Base-by-base conservation (phyloP, 2,888 invertebrate genomes). In the Holacanthella duospinosa region DNA sequence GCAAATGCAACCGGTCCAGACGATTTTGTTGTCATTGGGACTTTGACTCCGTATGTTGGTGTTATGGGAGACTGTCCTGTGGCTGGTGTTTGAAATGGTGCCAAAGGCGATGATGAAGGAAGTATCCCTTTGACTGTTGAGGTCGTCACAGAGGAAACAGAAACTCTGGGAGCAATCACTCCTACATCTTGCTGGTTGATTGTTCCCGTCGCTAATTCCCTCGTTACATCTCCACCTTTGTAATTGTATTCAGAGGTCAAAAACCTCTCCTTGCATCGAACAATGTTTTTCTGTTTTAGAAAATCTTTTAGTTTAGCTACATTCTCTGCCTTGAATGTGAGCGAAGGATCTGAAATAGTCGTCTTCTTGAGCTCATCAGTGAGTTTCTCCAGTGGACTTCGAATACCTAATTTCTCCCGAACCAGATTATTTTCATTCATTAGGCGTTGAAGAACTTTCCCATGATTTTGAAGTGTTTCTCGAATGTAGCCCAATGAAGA, bases 391-490 rank as follows among this genome's bases (percentile, higher is more conserved):
- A 48, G 21, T 4, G 48, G 4, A 48, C 19, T n/a, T 4, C n/a
- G 48, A 21, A 48, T 9, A 16, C 48, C 48, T 21, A 48, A 21
- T 21, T 21, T 48, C 12, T 48, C 21, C 12, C 48, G 48, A 48
- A 48, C n/a, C 4, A 16, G 19, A 21, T 48, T 48, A 21, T 48
- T 48, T 21, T 48, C 48, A 4, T 21, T 4, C 12, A 48, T 48
- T 4, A 48, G 48, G 4, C 21, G 6, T 21, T 48, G 19, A 9
- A 48, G 21, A 48, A 48, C 48, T 9, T n/a, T 48, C 21, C 3
- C 27, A 21, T 59, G 59, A 28, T 28, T 59, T 21, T 2, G 6
- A 4, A 59, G 19, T 24, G 59, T 59, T 26, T 59, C 36, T 25
- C 19, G 25, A 3, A 59, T 44, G 48, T 21, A 43, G 2, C 2